Percentiles rank a stretch among this genome's conserved stretches.
Conservation (phyloP, 2,113 vertebrate genomes). For the Channa argus region DNA sequence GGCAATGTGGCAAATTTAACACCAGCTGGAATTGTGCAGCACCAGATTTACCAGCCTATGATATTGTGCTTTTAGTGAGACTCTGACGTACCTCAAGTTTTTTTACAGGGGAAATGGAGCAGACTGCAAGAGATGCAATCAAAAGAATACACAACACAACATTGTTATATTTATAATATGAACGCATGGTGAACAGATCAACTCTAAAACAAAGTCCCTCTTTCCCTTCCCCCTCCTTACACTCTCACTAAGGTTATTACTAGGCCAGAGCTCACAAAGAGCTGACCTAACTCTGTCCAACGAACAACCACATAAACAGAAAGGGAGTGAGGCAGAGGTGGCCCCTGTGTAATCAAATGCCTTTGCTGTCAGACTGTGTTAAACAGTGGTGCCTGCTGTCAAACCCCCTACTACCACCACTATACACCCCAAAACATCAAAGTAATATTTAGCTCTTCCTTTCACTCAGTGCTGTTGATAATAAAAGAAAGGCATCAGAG, state of each 20-base stretch:
- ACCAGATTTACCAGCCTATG: background rate
- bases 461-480: constrained; percentile 19
- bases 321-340: background rate
- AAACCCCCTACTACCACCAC: background rate
- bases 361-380: constrained; percentile 26
- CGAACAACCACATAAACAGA: constrained; percentile 3
- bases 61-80: too few relatives aligned
- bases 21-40: background rate
- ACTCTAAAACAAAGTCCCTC: too few relatives aligned
- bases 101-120: too few relatives aligned
- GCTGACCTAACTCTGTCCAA: constrained; percentile 4
- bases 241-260: constrained; percentile 28
- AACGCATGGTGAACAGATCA: too few relatives aligned
- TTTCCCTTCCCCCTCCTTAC: background rate
- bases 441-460: constrained; percentile 41
- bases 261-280: constrained; percentile 22
- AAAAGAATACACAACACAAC: background rate
- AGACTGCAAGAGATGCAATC: too few relatives aligned
- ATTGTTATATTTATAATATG: too few relatives aligned
- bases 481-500: constrained; percentile 15
- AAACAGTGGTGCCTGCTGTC: constrained; percentile 16
- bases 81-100: too few relatives aligned
- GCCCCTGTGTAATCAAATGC: constrained; percentile 44
- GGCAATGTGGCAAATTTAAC: constrained; percentile 20
- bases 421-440: constrained; percentile 46